phyloP scores from a whole-genome alignment of 2,888 invertebrate species.

The Microctonus brassicae region DNA sequence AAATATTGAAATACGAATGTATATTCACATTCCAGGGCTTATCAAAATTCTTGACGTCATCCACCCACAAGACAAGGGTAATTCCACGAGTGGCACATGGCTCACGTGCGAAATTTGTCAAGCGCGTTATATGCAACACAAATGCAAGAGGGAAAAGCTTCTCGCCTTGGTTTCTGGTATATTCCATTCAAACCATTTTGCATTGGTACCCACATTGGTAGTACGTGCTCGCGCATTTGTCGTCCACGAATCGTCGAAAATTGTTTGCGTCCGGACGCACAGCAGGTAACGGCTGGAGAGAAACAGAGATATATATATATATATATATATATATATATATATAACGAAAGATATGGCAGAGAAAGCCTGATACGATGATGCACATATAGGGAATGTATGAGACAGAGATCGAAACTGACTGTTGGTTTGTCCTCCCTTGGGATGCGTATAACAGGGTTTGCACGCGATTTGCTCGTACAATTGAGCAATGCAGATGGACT shows the following conservation, averaged over 20 bases:
- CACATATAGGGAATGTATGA: too few relatives aligned
- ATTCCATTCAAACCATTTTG: slow-evolving; percentile 7
- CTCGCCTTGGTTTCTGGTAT: slow-evolving; percentile 22
- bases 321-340: not conserved
- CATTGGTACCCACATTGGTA: slow-evolving; percentile 36
- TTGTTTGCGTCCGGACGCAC: slow-evolving; percentile 31
- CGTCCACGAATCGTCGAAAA: slow-evolving; percentile 44
- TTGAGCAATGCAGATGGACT: slow-evolving; percentile 16
- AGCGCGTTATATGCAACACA: slow-evolving; percentile 41
- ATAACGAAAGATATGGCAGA: not conserved
- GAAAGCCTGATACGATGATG: not conserved
- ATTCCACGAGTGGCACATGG: slow-evolving; percentile 52
- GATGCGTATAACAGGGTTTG: slow-evolving; percentile 23
- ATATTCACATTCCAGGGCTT: not conserved
- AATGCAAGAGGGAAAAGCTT: slow-evolving; percentile 30
- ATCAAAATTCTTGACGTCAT: slow-evolving; percentile 39
- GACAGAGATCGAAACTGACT: too few relatives aligned
- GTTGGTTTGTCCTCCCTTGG: slow-evolving; percentile 1
- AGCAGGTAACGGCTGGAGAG: not conserved
- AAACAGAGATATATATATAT: not conserved
- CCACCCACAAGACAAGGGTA: slow-evolving; percentile 47
- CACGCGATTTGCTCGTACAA: slow-evolving; percentile 17
- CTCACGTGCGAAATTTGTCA: slow-evolving; percentile 59
- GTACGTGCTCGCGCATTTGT: slow-evolving; percentile 59
- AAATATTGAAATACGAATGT: not conserved